These are phyloP conservation scores for Anoplius nigerrimus DNA, from an alignment of 2,888 invertebrate species.

Conservation along the genomic window DNA sequence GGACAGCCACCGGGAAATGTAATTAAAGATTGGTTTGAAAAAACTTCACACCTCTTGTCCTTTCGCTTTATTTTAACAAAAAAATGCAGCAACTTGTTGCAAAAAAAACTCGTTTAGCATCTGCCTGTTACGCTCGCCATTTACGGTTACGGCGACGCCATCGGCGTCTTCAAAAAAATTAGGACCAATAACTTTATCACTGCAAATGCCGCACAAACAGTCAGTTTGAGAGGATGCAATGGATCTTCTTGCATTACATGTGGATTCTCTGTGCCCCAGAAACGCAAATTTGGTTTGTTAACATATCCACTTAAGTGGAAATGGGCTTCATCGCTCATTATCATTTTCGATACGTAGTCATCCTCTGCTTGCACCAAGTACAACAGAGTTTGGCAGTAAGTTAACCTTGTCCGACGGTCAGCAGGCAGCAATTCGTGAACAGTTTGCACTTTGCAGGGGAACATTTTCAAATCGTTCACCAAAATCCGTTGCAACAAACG, in stretches of 20 bases:
- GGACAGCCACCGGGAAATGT: too few relatives aligned
- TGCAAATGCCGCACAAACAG: constrained; percentile 1
- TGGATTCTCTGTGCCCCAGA: neutral
- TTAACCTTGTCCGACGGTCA: neutral
- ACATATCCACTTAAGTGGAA: neutral
- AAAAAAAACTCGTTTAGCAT: neutral
- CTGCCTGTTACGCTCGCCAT: neutral
- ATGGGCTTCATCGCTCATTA: constrained; percentile 1
- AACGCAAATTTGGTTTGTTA: constrained; percentile 1
- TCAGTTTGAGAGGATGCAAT: neutral
- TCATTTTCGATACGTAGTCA: neutral
- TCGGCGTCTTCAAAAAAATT: neutral
- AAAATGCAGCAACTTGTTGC: neutral
- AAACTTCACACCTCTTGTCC: too few relatives aligned
- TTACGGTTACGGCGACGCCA: neutral
- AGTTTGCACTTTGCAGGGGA: neutral
- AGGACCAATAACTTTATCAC: neutral
- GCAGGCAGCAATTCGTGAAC: neutral
- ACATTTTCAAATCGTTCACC: neutral
- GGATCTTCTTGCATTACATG: neutral
- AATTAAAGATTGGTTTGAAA: too few relatives aligned
- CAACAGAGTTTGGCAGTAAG: too few relatives aligned
- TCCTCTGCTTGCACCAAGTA: neutral
- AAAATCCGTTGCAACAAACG: neutral
- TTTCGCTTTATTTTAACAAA: too few relatives aligned